phyloP scores from a whole-genome alignment of 2,113 vertebrate genomes.

The Podarcis cretensis region DNA sequence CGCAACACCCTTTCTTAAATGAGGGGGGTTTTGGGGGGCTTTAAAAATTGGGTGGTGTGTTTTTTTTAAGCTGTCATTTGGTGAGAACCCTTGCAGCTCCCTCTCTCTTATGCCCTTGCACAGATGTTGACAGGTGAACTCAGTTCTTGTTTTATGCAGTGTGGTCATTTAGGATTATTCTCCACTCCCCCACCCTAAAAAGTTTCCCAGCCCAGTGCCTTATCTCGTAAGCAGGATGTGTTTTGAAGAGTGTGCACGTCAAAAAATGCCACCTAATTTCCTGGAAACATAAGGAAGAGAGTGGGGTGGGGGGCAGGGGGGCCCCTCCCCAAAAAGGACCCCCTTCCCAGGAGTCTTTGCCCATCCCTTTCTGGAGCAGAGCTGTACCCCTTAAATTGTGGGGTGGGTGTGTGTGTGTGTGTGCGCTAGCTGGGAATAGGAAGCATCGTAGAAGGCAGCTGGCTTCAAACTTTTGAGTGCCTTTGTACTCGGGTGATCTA shows the following conservation, averaged over 20 bases:
- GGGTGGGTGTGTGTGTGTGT: background rate
- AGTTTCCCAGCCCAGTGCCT: constrained; percentile 68
- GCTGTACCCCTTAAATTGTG: background rate
- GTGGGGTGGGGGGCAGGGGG: too few relatives aligned
- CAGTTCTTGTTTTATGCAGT: background rate
- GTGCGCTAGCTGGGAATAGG: background rate
- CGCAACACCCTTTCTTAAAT: background rate
- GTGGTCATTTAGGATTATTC: background rate
- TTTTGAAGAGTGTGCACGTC: background rate
- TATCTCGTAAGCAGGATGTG: background rate
- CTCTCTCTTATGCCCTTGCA: background rate
- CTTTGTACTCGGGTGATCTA: background rate
- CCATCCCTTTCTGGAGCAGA: constrained; percentile 3
- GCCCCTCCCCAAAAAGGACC: background rate
- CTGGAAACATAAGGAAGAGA: too few relatives aligned
- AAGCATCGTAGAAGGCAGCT: background rate
- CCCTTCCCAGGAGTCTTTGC: background rate
- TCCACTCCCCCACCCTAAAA: too few relatives aligned
- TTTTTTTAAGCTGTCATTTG: fast-evolving
- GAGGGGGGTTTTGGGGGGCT: too few relatives aligned
- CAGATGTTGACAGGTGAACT: background rate
- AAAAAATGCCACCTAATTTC: too few relatives aligned
- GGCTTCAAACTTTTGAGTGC: background rate
- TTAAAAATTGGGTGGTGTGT: too few relatives aligned
- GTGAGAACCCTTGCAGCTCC: background rate